Percentiles rank a stretch among this genome's conserved stretches.
phyloP scores from a whole-genome alignment of 2,797 vertebrate species.

The Limnodromus scolopaceus region DNA sequence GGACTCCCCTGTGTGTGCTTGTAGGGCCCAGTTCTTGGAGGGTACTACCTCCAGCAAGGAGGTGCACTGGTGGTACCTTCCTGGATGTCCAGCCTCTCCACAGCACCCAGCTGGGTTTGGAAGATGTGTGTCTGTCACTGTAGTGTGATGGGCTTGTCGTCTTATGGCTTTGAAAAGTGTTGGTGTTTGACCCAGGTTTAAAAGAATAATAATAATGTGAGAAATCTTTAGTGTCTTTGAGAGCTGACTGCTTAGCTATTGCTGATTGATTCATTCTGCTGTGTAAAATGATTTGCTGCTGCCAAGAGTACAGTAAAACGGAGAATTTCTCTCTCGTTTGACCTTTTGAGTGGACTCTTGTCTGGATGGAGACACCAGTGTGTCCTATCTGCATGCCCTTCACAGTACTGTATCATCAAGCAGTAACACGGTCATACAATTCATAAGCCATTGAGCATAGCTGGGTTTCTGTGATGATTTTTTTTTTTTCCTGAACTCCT shows the following conservation, averaged over 20 bases:
- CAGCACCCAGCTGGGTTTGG: neutral
- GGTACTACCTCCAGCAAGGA: rapidly evolving
- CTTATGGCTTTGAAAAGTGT: neutral
- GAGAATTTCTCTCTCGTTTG: neutral
- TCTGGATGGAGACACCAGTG: neutral
- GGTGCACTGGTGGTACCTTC: neutral
- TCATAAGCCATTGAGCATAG: neutral
- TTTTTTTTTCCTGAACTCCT: neutral
- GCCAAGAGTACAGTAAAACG: neutral
- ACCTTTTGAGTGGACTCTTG: neutral
- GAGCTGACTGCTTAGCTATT: neutral
- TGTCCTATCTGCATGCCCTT: neutral
- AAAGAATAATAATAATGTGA: neutral
- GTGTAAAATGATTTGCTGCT: neutral
- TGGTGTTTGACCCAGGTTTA: neutral
- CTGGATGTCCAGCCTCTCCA: neutral
- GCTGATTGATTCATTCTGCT: neutral
- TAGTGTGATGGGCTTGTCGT: neutral
- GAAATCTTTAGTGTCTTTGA: neutral
- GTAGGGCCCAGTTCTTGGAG: neutral
- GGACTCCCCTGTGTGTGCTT: neutral
- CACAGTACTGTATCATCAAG: neutral
- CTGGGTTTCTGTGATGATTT: neutral
- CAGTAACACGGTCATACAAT: rapidly evolving
- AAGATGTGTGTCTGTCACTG: neutral